phyloP scores from a whole-genome alignment of 2,113 vertebrate species.

The Mesembrinibis cayennensis region DNA sequence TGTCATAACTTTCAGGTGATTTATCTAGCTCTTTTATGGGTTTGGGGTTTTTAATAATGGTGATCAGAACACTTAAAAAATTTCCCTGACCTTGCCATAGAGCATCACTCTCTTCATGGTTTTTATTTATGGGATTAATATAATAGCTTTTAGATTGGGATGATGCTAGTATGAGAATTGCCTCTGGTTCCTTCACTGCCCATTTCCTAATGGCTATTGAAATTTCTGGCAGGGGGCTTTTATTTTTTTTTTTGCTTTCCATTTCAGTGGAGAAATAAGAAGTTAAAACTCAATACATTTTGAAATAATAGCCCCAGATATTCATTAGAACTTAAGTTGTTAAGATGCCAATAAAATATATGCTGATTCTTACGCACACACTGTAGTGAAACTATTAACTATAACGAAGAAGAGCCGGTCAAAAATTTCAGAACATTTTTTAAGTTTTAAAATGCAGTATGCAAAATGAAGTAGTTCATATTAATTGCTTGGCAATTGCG shows the following conservation, averaged over 20 bases:
- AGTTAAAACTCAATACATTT: not conserved
- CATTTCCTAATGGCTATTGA: not conserved
- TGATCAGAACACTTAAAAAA: not conserved
- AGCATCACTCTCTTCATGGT: not conserved
- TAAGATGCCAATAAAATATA: not conserved
- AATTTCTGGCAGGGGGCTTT: not conserved
- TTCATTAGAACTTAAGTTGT: not conserved
- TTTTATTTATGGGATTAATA: not conserved
- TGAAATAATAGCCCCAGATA: not conserved
- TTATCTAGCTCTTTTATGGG: not conserved
- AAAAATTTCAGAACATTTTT: not conserved
- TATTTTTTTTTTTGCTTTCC: not conserved
- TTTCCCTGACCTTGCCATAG: not conserved
- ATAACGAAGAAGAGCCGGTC: not conserved
- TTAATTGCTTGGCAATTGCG: not conserved
- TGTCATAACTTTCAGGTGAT: not conserved
- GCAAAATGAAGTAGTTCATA: not conserved
- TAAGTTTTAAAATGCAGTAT: not conserved
- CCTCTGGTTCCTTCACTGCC: not conserved
- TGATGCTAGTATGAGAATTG: not conserved
- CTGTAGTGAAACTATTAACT: not conserved
- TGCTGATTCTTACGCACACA: rapidly evolving
- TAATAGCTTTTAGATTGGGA: not conserved
- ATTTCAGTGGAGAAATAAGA: not conserved
- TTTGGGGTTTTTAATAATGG: not conserved